Evolutionary conservation across 2,113 vertebrate genomes (phyloP).

Genomic region (Isichthys henryi): DNA sequence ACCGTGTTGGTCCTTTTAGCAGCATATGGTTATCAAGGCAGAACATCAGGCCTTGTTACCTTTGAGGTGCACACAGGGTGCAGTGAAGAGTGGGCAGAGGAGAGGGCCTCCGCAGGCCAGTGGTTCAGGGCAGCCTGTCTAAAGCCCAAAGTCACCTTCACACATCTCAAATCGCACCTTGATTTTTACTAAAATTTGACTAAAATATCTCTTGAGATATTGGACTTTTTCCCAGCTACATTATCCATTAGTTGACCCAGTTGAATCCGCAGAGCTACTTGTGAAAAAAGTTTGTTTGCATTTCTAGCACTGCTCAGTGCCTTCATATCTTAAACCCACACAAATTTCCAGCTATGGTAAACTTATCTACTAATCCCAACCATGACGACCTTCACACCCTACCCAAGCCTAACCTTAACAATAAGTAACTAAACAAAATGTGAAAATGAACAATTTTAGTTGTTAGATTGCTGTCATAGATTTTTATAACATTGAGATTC

Average conservation of each 20-base stretch:
- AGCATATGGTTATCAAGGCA: not conserved
- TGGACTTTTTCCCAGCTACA: not conserved
- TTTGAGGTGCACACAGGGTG: not conserved
- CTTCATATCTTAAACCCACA: not conserved
- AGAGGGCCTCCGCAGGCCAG: not conserved
- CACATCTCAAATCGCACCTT: not conserved
- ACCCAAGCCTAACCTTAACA: not conserved
- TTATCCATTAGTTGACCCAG: not conserved
- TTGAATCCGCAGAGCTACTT: not conserved
- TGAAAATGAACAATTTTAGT: no score
- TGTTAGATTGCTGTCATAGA: no score
- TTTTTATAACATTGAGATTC: no score
- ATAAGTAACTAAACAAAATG: not conserved
- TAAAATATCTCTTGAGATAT: not conserved
- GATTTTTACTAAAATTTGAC: not conserved
- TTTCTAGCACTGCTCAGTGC: not conserved
- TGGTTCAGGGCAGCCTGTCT: not conserved
- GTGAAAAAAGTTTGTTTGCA: not conserved
- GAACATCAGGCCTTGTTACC: not conserved
- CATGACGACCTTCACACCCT: not conserved
- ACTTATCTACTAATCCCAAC: not conserved
- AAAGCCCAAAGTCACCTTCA: not conserved
- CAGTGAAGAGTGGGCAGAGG: not conserved
- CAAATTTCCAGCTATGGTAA: not conserved
- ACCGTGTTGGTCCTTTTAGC: not conserved